Percentiles rank a stretch among this genome's conserved stretches.
Evolutionary conservation across 1,140 invertebrate genomes (phyloP).

Genomic region (Onthophagus taurus): DNA sequence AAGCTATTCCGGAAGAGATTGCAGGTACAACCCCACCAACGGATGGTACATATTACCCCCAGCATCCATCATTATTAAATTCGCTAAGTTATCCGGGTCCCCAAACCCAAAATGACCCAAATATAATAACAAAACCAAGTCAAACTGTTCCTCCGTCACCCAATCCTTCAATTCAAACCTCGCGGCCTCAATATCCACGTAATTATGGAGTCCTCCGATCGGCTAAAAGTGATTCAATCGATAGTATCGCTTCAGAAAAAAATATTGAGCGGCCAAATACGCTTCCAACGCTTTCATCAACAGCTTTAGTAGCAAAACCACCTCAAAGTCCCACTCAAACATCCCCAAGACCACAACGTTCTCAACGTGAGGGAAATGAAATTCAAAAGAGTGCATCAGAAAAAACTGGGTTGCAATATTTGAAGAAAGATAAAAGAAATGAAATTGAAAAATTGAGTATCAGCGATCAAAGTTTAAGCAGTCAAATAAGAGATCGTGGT

Average conservation of each 20-base stretch:
- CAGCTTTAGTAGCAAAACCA: slow-evolving; percentile 29
- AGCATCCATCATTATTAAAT: slow-evolving; percentile 33
- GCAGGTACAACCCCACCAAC: slow-evolving; percentile 45
- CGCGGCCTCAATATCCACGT: slow-evolving; percentile 1
- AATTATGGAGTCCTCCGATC: not conserved
- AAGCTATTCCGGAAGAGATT: slow-evolving; percentile 84
- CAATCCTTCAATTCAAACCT: slow-evolving; percentile 15
- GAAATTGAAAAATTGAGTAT: slow-evolving; percentile 20
- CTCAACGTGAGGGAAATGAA: slow-evolving; percentile 24
- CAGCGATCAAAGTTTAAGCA: slow-evolving; percentile 17
- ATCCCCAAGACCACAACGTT: slow-evolving; percentile 30
- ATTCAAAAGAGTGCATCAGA: slow-evolving; percentile 35
- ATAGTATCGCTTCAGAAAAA: slow-evolving; percentile 16
- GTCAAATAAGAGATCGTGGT: slow-evolving; percentile 50
- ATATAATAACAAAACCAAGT: slow-evolving; percentile 25
- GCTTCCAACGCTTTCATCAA: slow-evolving; percentile 20
- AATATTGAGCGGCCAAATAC: slow-evolving; percentile 21
- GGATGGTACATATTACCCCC: slow-evolving; percentile 2
- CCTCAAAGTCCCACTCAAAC: slow-evolving; percentile 37
- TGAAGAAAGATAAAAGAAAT: slow-evolving; percentile 22
- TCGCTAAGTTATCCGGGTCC: slow-evolving; percentile 34
- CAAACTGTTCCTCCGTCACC: slow-evolving; percentile 32
- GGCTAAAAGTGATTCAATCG: slow-evolving; percentile 10
- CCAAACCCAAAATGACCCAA: slow-evolving; percentile 21
- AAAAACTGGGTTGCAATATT: slow-evolving; percentile 15